These are phyloP conservation scores for Hydrozoanthus gracilis DNA, from an alignment of 92 coral and sea anemone genomes.

Conservation along the genomic window DNA sequence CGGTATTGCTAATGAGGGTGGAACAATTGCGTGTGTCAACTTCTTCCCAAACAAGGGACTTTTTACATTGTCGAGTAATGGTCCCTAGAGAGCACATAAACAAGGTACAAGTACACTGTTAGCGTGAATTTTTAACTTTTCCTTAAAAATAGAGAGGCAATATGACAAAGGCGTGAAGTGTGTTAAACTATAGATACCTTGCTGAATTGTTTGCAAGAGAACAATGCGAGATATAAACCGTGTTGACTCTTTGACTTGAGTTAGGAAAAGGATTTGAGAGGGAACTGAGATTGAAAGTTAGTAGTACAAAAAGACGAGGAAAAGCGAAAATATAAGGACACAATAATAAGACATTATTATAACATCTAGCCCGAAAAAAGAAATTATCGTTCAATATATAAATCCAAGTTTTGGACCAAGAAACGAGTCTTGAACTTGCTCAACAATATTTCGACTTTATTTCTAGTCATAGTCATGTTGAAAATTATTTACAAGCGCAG, in stretches of 20 bases:
- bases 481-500: too few species aligned
- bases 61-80: constrained; percentile 47
- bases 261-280: neutral
- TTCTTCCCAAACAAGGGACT: constrained; percentile 44
- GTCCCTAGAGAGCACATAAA: constrained; percentile 39
- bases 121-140: neutral
- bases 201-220: too few species aligned
- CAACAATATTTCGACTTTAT: too few species aligned
- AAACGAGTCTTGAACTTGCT: too few species aligned
- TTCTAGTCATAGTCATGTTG: too few species aligned
- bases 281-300: neutral
- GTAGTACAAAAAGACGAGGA: neutral
- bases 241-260: neutral
- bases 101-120: too few species aligned
- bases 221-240: neutral
- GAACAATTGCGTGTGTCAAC: constrained; percentile 44
- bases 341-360: neutral
- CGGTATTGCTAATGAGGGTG: neutral
- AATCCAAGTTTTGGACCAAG: neutral
- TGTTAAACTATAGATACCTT: too few species aligned
- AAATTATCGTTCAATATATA: neutral
- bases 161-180: neutral
- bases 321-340: neutral
- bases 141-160: neutral
- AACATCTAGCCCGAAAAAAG: neutral